phyloP scores from a whole-genome alignment of 1,140 invertebrate species.

The Drosophila setifemur region DNA sequence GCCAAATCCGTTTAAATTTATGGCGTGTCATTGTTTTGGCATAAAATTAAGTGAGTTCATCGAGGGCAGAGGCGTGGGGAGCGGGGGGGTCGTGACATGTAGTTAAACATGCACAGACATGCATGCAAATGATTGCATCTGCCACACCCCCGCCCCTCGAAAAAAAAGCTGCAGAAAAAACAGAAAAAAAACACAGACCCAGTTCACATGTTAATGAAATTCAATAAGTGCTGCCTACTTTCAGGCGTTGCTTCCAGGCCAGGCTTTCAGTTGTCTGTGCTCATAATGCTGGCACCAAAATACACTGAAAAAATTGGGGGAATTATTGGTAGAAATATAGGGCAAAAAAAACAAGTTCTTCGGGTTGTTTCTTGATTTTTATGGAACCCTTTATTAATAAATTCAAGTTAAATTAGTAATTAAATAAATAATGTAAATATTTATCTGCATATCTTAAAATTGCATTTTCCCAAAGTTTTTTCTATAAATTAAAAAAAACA shows the following conservation, averaged over 20 bases:
- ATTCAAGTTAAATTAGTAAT: no score
- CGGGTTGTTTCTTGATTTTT: no score
- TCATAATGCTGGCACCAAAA: slow-evolving; percentile 18
- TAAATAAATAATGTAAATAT: no score
- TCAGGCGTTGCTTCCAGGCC: slow-evolving; percentile 6
- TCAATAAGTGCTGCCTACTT: slow-evolving; percentile 67
- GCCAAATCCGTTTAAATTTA: slow-evolving; percentile 79
- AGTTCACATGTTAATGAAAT: slow-evolving; percentile 63
- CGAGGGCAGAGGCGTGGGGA: neutral
- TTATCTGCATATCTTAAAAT: no score
- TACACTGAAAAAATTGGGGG: slow-evolving; percentile 9
- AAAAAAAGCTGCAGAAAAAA: neutral
- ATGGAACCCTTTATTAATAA: no score
- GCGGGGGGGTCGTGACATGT: slow-evolving; percentile 20
- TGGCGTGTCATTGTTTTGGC: slow-evolving; percentile 79
- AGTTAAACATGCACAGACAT: slow-evolving; percentile 73
- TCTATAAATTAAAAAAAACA: no score
- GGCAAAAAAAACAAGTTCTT: no score
- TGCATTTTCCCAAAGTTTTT: no score
- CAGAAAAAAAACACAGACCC: neutral
- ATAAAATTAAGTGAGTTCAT: slow-evolving; percentile 78
- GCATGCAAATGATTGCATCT: slow-evolving; percentile 73
- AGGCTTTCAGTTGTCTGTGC: slow-evolving; percentile 32
- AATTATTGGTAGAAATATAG: no score
- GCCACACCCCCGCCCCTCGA: neutral